phyloP scores from a whole-genome alignment of 2,888 invertebrate genomes.

The Fragum sueziense region DNA sequence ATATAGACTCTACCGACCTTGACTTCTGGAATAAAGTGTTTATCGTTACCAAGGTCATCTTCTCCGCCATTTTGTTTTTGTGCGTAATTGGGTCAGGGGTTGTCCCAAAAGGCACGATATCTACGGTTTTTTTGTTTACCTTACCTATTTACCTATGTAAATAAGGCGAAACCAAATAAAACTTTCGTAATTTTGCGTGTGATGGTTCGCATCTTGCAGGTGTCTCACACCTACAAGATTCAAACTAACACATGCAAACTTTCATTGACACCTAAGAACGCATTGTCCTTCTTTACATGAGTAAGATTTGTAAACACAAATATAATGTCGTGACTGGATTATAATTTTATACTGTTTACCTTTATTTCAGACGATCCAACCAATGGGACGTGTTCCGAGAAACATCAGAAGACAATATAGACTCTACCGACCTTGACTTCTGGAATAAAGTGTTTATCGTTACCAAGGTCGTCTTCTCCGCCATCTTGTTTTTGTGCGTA shows the following conservation, averaged over 20 bases:
- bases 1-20: conserved; percentile 57
- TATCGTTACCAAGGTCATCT: conserved; percentile 61
- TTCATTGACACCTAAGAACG: too few species aligned
- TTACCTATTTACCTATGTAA: too few species aligned
- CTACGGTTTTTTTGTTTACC: too few species aligned
- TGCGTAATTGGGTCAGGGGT: conserved; percentile 62
- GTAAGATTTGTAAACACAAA: too few species aligned
- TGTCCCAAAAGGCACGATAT: conserved; percentile 64
- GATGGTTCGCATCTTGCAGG: too few species aligned
- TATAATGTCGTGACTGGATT: too few species aligned
- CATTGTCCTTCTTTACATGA: too few species aligned
- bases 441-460: conserved; percentile 66
- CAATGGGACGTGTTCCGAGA: conserved; percentile 65
- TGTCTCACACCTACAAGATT: too few species aligned
- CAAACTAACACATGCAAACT: too few species aligned
- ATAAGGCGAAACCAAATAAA: too few species aligned
- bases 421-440: conserved; percentile 58
- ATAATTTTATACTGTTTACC: too few species aligned
- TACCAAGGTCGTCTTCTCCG: conserved; percentile 61
- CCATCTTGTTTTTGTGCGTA: conserved; percentile 61
- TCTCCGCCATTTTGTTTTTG: conserved; percentile 58
- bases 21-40: conserved; percentile 66
- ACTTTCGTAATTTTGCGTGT: too few species aligned
- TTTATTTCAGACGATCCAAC: conserved; percentile 8
- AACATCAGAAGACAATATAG: conserved; percentile 54